These are phyloP conservation scores for Eupsittula cactorum DNA, from an alignment of 2,113 vertebrate species.

Conservation along the genomic window DNA sequence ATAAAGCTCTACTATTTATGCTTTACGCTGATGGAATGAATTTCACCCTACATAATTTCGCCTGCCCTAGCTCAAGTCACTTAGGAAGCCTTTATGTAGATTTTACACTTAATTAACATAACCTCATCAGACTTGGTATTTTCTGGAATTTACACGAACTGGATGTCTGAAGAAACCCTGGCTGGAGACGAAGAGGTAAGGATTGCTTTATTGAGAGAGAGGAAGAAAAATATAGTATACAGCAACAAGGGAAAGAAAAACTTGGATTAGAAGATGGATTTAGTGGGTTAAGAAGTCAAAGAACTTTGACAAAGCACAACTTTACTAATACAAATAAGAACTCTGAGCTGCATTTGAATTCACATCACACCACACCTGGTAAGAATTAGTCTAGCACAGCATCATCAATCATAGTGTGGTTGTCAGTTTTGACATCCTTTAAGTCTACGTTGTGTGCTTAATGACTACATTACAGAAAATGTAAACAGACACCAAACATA, in stretches of 20 bases:
- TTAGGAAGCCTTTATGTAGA: constrained; percentile 65
- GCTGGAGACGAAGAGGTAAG: not conserved
- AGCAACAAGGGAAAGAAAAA: constrained; percentile 37
- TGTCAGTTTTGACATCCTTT: constrained; percentile 86
- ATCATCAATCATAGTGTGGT: constrained; percentile 83
- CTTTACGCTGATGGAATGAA: constrained; percentile 60
- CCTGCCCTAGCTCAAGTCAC: constrained; percentile 53
- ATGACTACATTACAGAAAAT: constrained; percentile 87
- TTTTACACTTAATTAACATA: constrained; percentile 58
- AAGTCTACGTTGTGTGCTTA: constrained; percentile 80
- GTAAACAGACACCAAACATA: constrained; percentile 84
- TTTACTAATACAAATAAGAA: constrained; percentile 79
- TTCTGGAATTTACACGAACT: constrained; percentile 40
- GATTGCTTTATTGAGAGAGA: constrained; percentile 18
- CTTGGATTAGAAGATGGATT: constrained; percentile 69
- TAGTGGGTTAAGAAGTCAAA: constrained; percentile 71
- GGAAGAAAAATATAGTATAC: constrained; percentile 44
- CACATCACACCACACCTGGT: constrained; percentile 85
- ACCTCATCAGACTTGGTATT: constrained; percentile 11
- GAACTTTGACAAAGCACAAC: constrained; percentile 76
- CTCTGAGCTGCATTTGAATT: constrained; percentile 80
- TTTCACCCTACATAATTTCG: constrained; percentile 52
- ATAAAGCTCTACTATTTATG: constrained; percentile 31
- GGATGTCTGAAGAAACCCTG: not conserved
- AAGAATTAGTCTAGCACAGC: constrained; percentile 86